Percentiles rank a stretch among this genome's conserved stretches.
These are phyloP conservation scores for Agriopis aurantiaria DNA, from an alignment of 2,888 invertebrate species.

Conservation along the genomic window DNA sequence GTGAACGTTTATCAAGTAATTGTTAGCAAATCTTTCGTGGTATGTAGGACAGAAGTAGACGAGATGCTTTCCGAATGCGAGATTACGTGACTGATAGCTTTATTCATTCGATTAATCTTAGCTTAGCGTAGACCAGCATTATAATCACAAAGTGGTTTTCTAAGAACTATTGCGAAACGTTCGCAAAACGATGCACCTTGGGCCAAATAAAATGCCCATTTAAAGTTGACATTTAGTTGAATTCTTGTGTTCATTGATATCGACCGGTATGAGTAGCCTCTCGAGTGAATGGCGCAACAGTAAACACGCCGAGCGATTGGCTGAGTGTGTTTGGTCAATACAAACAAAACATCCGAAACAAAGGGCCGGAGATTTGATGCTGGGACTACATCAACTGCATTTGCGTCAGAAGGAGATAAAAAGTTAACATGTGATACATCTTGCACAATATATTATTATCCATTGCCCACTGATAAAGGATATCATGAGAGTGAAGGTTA, in stretches of 20 bases:
- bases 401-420: conserved; percentile 17
- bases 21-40: conserved; percentile 32
- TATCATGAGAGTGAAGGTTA: conserved; percentile 16
- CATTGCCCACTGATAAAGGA: conserved; percentile 19
- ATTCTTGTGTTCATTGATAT: conserved; percentile 21
- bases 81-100: conserved; percentile 32
- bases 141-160: conserved; percentile 24
- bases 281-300: conserved; percentile 44
- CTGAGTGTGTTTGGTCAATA: conserved; percentile 50
- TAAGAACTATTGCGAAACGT: conserved; percentile 21
- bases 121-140: conserved; percentile 21
- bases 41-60: conserved; percentile 38
- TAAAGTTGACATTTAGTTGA: conserved; percentile 29
- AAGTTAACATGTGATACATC: conserved; percentile 15
- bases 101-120: conserved; percentile 26
- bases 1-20: conserved; percentile 32
- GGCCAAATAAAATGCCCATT: conserved; percentile 25
- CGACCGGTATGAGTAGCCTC: conserved; percentile 8
- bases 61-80: conserved; percentile 33
- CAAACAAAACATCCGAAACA: conserved; percentile 53
- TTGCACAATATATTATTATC: conserved; percentile 4
- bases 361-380: conserved; percentile 42
- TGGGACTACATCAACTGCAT: conserved; percentile 16
- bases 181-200: conserved; percentile 33
- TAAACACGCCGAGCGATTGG: conserved; percentile 38